Conservation (phyloP, 2,113 vertebrate genomes). For the Rhinogobius similis region DNA sequence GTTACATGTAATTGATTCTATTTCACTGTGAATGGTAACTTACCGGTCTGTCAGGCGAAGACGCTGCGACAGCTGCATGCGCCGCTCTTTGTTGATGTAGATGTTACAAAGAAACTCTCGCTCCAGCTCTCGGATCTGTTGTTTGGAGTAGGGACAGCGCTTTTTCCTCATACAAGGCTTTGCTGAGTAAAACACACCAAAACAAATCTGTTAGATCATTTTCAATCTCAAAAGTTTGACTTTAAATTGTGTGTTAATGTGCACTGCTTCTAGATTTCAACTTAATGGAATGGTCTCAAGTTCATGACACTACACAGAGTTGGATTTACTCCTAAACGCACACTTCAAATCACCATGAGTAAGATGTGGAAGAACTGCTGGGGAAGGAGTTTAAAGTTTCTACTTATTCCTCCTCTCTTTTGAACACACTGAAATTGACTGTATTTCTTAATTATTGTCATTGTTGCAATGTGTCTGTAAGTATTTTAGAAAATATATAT, state of each 20-base stretch:
- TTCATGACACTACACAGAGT: neutral
- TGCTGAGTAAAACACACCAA: constrained; percentile 40
- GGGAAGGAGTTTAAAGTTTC: too few species aligned
- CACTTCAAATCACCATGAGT: too few species aligned
- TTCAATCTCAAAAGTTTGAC: neutral
- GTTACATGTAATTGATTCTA: neutral
- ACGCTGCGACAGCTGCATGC: constrained; percentile 87
- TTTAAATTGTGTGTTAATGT: neutral
- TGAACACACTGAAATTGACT: too few species aligned
- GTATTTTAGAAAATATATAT: too few species aligned
- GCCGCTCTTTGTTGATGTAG: constrained; percentile 94
- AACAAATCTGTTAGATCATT: neutral
- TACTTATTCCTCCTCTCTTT: too few species aligned
- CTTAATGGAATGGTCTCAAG: constrained; percentile 23
- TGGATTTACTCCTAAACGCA: too few species aligned
- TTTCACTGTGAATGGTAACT: neutral
- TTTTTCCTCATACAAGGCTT: constrained; percentile 84
- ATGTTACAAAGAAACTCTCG: constrained; percentile 92
- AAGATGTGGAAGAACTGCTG: too few species aligned
- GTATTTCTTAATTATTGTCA: too few species aligned
- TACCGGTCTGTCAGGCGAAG: constrained; percentile 69
- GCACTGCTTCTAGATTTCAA: neutral
- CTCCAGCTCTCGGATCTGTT: constrained; percentile 92
- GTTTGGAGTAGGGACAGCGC: constrained; percentile 92
- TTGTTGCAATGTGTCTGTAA: too few species aligned